phyloP scores from a whole-genome alignment of 2,113 vertebrate species.

The Tragelaphus strepsiceros region DNA sequence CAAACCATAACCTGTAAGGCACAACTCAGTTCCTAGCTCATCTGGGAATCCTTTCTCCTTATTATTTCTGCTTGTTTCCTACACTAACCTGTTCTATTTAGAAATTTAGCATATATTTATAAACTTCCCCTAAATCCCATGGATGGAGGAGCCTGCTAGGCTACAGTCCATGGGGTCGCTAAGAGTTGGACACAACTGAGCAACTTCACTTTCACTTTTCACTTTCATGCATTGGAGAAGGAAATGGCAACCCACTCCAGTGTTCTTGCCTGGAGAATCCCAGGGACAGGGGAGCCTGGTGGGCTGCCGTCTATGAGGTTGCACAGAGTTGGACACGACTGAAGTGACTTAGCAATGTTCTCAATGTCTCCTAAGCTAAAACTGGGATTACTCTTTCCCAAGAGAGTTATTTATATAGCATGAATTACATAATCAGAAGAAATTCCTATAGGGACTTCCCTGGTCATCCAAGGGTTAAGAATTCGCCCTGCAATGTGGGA shows the following conservation, averaged over 20 bases:
- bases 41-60: not conserved
- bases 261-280: too few species aligned
- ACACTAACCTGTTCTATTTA: not conserved
- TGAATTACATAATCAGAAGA: not conserved
- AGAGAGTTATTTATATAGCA: not conserved
- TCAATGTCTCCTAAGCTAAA: not conserved
- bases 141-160: too few species aligned
- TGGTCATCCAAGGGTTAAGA: not conserved
- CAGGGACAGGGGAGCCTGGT: too few species aligned
- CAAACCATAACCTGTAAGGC: not conserved
- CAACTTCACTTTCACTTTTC: too few species aligned
- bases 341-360: not conserved
- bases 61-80: not conserved
- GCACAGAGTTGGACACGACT: too few species aligned
- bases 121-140: not conserved
- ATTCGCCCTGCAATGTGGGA: not conserved
- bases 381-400: not conserved
- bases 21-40: not conserved
- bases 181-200: too few species aligned
- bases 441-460: not conserved
- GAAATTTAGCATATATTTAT: not conserved
- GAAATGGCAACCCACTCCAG: too few species aligned
- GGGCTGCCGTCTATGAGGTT: too few species aligned
- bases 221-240: too few species aligned
- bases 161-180: too few species aligned